Conservation (phyloP, 2,113 vertebrate genomes). For the Ophthalmolycus amberensis region DNA sequence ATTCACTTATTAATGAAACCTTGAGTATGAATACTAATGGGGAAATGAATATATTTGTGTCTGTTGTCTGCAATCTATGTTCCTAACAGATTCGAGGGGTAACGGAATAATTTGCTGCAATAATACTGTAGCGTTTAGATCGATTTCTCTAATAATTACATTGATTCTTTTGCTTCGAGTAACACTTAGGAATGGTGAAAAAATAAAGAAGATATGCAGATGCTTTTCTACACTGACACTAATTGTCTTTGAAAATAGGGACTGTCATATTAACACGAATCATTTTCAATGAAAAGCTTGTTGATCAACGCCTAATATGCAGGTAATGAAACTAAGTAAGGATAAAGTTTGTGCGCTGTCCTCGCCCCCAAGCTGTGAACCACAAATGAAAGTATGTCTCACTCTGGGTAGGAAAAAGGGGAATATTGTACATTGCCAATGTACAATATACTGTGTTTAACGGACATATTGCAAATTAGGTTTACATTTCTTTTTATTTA, state of each 20-base stretch:
- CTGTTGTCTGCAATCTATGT: not conserved
- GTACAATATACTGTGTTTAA: not conserved
- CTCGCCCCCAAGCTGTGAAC: not conserved
- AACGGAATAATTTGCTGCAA: not conserved
- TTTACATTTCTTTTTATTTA: not conserved
- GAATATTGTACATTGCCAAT: not conserved
- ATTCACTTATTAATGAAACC: not conserved
- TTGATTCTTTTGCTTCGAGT: not conserved
- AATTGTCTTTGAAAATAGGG: not conserved
- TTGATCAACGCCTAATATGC: too few relatives aligned
- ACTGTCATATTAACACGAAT: not conserved
- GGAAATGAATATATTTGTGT: not conserved
- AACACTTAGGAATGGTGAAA: not conserved
- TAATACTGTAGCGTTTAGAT: constrained; percentile 57
- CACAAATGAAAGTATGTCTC: not conserved
- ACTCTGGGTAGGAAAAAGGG: not conserved
- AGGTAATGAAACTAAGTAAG: not conserved
- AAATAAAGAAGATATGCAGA: not conserved
- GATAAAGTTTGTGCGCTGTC: not conserved
- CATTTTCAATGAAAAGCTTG: not conserved
- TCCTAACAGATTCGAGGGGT: not conserved
- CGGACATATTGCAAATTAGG: not conserved
- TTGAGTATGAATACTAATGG: not conserved
- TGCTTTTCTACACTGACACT: not conserved
- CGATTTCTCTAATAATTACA: constrained; percentile 32